Evolutionary conservation across 2,113 vertebrate genomes (phyloP), one percentile per base, ranked within the genome.

Genomic region (Apodemus sylvaticus): DNA sequence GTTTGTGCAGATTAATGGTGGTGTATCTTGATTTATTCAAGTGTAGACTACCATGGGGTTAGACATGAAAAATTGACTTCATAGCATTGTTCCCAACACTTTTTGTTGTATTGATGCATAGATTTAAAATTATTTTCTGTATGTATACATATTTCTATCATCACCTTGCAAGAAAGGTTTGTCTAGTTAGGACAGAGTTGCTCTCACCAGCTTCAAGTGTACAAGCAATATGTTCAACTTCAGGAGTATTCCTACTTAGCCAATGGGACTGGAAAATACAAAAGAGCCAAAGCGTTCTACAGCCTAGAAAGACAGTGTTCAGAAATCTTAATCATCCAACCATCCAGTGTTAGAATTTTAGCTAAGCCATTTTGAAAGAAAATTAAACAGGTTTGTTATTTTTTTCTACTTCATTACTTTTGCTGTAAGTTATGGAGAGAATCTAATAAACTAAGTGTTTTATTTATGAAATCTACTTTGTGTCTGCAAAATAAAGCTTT

Each of bases 311-410:
- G 70, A 97, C 86, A 90, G 93, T 91, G 66, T 74, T 95, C 95
- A 98, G 98, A 96, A 96, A 95, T 98, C 98, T 97, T 81, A 93
- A 45, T n/a, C 71, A 83, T 94, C 95, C 96, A 82, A 91, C 7
- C 36, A 90, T 76, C 17, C 93, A 71, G 91, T 92, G 53, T 86
- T 81, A 0, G 6, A 96, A 86, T 79, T 97, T 95, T 97, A 97
- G 92, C 68, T 86, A 62, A 62, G 83, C 60, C 73, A 98, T 51
- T 17, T 17, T 2, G 64, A 94, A 45, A 97, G 90, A 93, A 98
- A 91, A 91, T 97, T 89, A 92, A 97, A 66, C 82, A 94, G 77
- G 91, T 58, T 96, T 92, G 96, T 91, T 76, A 10, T 60, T 87
- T 2, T 34, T 79, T 68, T 51, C 19, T 4, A 0, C 36, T 79